Conservation (phyloP, 2,797 vertebrate genomes). For the Aviceda leuphotes region DNA sequence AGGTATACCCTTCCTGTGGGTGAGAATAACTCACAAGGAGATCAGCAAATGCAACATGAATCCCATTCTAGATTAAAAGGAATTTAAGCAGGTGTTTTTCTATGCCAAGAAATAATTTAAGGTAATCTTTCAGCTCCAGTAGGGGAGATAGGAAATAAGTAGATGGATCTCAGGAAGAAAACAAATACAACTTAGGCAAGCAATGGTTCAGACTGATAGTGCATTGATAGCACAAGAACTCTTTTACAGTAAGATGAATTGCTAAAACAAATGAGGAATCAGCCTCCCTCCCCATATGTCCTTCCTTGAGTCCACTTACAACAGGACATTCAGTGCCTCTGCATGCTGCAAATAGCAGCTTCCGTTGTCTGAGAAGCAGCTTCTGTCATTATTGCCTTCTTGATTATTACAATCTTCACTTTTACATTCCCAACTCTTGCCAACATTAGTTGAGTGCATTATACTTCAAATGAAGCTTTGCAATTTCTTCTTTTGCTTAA, state of each 20-base stretch:
- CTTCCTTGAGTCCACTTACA: neutral
- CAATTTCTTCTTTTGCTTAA: constrained; percentile 18
- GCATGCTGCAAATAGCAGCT: neutral
- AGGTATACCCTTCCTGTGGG: neutral
- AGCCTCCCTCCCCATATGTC: neutral
- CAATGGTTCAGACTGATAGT: neutral
- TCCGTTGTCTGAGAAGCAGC: neutral
- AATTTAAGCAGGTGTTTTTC: neutral
- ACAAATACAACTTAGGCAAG: neutral
- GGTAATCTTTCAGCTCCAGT: neutral
- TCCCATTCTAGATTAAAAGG: neutral
- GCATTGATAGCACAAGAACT: neutral
- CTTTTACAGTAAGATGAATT: neutral
- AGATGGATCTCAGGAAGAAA: neutral
- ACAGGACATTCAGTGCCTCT: neutral
- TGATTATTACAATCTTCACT: neutral
- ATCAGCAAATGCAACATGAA: neutral
- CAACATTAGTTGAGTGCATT: neutral
- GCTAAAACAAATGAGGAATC: neutral
- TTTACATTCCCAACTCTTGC: neutral
- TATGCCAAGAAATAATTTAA: neutral
- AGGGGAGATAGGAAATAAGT: neutral
- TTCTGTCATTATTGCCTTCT: neutral
- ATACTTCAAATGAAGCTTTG: neutral
- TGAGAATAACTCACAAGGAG: neutral